These are phyloP conservation scores for Eristalis pertinax DNA, from an alignment of 2,888 invertebrate species.

Conservation along the genomic window DNA sequence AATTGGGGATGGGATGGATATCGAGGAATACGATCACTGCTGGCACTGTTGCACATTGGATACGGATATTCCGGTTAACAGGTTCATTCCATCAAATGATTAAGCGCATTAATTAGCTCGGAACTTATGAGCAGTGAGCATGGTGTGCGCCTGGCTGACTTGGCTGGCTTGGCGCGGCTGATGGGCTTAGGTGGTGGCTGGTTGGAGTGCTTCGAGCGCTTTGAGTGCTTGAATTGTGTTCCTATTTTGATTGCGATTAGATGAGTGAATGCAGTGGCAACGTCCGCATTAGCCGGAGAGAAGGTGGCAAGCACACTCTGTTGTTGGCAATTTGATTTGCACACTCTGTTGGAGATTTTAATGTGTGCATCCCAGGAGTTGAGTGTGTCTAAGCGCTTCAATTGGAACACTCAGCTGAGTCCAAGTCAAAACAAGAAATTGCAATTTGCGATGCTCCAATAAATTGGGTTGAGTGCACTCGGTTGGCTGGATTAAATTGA, in stretches of 20 bases:
- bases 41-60: slow-evolving; percentile 69
- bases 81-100: slow-evolving; percentile 68
- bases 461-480: slow-evolving; percentile 44
- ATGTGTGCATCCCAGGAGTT: slow-evolving; percentile 43
- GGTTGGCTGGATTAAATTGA: neutral
- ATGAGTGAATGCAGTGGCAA: slow-evolving; percentile 67
- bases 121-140: slow-evolving; percentile 67
- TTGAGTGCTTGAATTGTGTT: slow-evolving; percentile 24
- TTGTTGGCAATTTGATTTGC: slow-evolving; percentile 61
- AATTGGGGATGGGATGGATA: neutral
- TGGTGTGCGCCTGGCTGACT: slow-evolving; percentile 20
- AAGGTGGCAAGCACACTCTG: slow-evolving; percentile 61
- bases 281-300: slow-evolving; percentile 63
- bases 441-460: slow-evolving; percentile 67
- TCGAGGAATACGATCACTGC: slow-evolving; percentile 45
- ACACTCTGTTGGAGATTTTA: slow-evolving; percentile 70
- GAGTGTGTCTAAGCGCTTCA: slow-evolving; percentile 3
- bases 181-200: neutral
- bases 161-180: neutral
- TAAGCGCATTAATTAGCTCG: slow-evolving; percentile 72
- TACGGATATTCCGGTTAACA: slow-evolving; percentile 72
- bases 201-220: neutral
- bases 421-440: slow-evolving; percentile 58
- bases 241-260: slow-evolving; percentile 63
- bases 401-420: slow-evolving; percentile 45